Percentiles rank a stretch among this genome's conserved stretches.
phyloP scores from a whole-genome alignment of 2,888 invertebrate genomes.

The Strigamia maritima region DNA sequence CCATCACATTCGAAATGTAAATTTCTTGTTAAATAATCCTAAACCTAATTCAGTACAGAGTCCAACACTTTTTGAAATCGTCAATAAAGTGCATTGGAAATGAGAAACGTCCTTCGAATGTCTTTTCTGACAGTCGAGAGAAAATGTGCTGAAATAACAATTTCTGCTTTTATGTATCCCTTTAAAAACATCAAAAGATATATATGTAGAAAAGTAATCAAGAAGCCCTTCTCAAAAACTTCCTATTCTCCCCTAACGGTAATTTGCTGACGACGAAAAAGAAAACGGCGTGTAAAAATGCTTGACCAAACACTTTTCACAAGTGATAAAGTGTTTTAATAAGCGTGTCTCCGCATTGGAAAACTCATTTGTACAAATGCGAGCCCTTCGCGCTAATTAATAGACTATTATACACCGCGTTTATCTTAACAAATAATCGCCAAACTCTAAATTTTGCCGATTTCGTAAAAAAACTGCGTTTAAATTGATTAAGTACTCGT shows the following conservation, averaged over 20 bases:
- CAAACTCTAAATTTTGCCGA: neutral
- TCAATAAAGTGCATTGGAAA: too few species aligned
- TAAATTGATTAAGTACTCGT: neutral
- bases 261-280: conserved; percentile 17
- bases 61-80: neutral
- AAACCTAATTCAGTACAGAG: neutral
- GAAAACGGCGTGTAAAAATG: neutral
- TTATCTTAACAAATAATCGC: neutral
- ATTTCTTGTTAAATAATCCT: neutral
- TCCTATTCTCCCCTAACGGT: conserved; percentile 1
- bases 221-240: conserved; percentile 17
- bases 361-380: neutral
- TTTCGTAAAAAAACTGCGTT: neutral
- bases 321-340: conserved; percentile 28
- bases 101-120: neutral
- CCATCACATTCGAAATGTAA: neutral
- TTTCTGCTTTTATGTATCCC: neutral
- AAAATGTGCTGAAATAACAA: conserved; percentile 12
- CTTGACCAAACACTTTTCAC: conserved; percentile 24
- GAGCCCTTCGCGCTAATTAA: conserved; percentile 14
- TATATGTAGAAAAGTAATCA: conserved; percentile 1
- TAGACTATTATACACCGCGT: neutral
- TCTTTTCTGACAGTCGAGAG: neutral
- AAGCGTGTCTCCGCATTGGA: conserved; percentile 4
- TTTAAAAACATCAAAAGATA: neutral